These are phyloP conservation scores for Chrosomus eos DNA, from an alignment of 2,797 vertebrate species.

Conservation along the genomic window DNA sequence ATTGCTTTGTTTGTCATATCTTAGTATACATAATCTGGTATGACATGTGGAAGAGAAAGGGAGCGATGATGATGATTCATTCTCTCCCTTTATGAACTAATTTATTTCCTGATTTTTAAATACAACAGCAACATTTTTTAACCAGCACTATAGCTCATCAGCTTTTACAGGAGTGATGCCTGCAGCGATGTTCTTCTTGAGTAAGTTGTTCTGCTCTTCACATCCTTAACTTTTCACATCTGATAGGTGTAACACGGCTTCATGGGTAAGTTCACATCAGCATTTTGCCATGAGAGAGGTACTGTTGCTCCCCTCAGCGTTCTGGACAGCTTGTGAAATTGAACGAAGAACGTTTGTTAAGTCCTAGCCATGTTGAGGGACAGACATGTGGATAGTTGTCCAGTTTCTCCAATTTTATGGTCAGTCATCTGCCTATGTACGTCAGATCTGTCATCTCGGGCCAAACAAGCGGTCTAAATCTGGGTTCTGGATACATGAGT, in stretches of 20 bases:
- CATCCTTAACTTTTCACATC: conserved; percentile 1
- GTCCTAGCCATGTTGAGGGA: neutral
- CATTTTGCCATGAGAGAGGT: conserved; percentile 49
- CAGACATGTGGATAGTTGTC: neutral
- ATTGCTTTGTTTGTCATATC: too few species aligned
- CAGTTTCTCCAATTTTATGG: conserved; percentile 56
- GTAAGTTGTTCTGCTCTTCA: too few species aligned
- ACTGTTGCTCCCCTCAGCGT: conserved; percentile 63
- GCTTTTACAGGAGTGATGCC: neutral
- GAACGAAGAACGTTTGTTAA: neutral
- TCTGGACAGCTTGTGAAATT: conserved; percentile 49
- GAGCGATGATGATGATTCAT: too few species aligned
- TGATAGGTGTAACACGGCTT: conserved; percentile 2
- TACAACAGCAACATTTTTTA: neutral
- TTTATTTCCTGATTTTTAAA: neutral
- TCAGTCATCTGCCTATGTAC: conserved; percentile 58
- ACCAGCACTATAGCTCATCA: neutral
- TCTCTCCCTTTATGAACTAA: too few species aligned
- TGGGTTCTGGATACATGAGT: conserved; percentile 62
- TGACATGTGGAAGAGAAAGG: too few species aligned
- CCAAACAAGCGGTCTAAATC: conserved; percentile 68
- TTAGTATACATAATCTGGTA: too few species aligned
- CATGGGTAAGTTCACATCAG: conserved; percentile 56
- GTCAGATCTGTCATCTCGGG: conserved; percentile 67
- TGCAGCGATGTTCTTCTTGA: neutral